Base-by-base conservation (phyloP, 1,140 invertebrate genomes). In the Papilio polytes region DNA sequence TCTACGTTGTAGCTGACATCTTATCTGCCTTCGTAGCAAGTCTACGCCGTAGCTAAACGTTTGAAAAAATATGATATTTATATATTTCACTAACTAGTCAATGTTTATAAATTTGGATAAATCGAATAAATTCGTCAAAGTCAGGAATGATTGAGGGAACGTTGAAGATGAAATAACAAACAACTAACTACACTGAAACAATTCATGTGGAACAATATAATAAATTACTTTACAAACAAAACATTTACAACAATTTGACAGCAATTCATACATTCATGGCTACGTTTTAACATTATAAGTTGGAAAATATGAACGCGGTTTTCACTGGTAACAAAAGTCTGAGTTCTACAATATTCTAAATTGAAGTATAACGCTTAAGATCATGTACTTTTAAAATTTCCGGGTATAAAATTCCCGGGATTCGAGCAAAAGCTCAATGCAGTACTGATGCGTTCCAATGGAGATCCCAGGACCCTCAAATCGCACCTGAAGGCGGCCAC, bases 71-170 rank as follows among this genome's bases (percentile, higher is more conserved):
- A 41, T 4, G n/a, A 59, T 22, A 26, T 9, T 59, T 56, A 20
- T 59, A 22, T 59, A 22, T 59, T 59, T 22, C 9, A 20, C 1
- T 26, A 66, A 6, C 0, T 31, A 66, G 59, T 4, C 56, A 26
- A 31, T 26, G 22, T 26, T 70, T 70, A 70, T 31, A 70, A 70
- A 31, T 70, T 15, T 70, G 3, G 63, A 70, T 70, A 70, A 70
- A 70, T 70, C 63, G 63, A 31, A 70, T 70, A 70, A 70, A 70
- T 70, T 70, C 63, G 63, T 70, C 63, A 70, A 36, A 70, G 63
- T 70, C 63, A 31, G 4, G 36, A 70, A 70, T 70, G 63, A 70
- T 70, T 70, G 63, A 70, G 63, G 20, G 63, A 70, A 31, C 22
- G 26, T 36, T 31, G 26, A 70, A 70, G 63, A 70, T 70, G 63